Evolutionary conservation across 2,888 invertebrate genomes (phyloP).

Genomic region (Peribatodes rhomboidaria): DNA sequence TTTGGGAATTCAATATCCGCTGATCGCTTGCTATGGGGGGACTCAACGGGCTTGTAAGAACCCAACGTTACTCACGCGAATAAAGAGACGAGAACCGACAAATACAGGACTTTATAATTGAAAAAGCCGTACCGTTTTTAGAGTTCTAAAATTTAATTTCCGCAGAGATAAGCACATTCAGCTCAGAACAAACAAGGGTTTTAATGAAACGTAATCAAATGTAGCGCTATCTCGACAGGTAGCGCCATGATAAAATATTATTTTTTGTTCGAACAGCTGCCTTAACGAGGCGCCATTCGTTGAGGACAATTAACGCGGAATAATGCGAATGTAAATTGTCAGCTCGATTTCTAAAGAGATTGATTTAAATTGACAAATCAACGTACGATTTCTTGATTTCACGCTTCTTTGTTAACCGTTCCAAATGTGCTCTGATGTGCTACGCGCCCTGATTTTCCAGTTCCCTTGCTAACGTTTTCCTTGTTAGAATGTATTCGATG

Average conservation of each 20-base stretch:
- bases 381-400: neutral
- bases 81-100: neutral
- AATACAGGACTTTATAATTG: conserved; percentile 4
- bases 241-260: conserved; percentile 7
- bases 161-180: conserved; percentile 24
- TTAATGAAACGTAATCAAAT: conserved; percentile 35
- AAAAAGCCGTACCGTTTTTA: conserved; percentile 10
- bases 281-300: neutral
- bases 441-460: too few species aligned
- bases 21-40: too few species aligned
- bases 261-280: conserved; percentile 21
- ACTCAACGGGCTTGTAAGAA: too few species aligned
- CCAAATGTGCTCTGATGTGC: too few species aligned
- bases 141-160: conserved; percentile 30
- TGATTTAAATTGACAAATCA: too few species aligned
- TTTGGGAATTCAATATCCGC: too few species aligned
- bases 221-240: conserved; percentile 17
- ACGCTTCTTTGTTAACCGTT: neutral
- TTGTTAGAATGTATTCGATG: too few species aligned
- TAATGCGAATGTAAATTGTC: neutral
- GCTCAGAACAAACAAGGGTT: conserved; percentile 28
- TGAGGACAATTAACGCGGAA: neutral
- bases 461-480: too few species aligned
- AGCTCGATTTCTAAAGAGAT: neutral
- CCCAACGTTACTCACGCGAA: neutral